Evolutionary conservation across 2,113 vertebrate species (phyloP), one percentile per base, ranked within the genome.

Genomic region (Sylvilagus bachmani): DNA sequence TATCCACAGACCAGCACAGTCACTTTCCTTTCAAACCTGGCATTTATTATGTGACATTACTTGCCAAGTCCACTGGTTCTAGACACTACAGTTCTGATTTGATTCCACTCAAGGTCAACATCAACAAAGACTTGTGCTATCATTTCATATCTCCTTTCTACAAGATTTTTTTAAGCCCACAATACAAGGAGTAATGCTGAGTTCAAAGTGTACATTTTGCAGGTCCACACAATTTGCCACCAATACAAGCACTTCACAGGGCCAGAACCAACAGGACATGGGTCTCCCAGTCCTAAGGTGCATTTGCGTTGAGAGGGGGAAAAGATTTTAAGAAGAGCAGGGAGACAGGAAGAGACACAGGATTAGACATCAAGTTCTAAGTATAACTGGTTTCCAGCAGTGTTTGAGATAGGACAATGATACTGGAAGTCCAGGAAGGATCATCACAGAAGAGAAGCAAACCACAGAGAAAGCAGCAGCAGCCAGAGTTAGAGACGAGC

Each of bases 121-220:
- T 82, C 31, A 74, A 27, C 74, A 38, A 85, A 92, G 62, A 90
- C 64, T 70, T 78, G 58, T 79, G 29, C 62, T 71, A 61, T 73
- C n/a, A 24, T n/a, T 79, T 64, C 29, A 55, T 82, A 80, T 64
- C 91, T 82, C 86, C 70, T 64, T 89, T 78, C 75, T 95, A 73
- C 53, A 33, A 81, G 49, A 51, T 55, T 66, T 88, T 87, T 87
- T 89, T 77, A 86, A 96, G 90, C 77, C 38, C 78, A 79, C 49
- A 74, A 58, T 75, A 51, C 78, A 82, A 80, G 71, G 66, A 88
- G 91, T 86, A 91, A 87, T 91, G 73, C 51, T 53, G 38, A 90
- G 80, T 83, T 90, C 33, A 91, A 89, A 61, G n/a, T 86, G 29
- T 69, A 38, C 53, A 11, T 31, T 95, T 90, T 83, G 10, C 67